Conservation (phyloP, 2,888 invertebrate species). For the Fabriciana adippe region DNA sequence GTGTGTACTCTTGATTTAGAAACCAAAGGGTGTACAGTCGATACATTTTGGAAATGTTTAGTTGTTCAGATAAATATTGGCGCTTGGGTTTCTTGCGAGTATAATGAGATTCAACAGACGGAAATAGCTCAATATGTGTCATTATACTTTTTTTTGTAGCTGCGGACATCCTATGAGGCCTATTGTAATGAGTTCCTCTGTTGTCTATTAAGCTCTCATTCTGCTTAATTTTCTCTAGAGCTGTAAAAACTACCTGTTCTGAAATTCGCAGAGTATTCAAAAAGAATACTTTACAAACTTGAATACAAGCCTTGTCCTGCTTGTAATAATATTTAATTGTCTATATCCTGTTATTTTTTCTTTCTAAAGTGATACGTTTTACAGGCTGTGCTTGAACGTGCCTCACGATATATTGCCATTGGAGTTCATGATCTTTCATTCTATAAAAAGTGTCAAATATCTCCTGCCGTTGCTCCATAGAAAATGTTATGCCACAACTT, state of each 20-base stretch:
- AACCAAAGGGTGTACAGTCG: too few relatives aligned
- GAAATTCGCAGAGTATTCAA: not conserved
- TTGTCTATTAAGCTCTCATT: constrained; percentile 4
- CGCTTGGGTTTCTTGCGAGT: not conserved
- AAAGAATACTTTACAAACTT: not conserved
- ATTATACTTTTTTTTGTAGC: constrained; percentile 4
- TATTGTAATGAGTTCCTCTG: constrained; percentile 13
- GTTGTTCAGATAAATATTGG: too few relatives aligned
- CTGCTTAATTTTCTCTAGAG: constrained; percentile 8
- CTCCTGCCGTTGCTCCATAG: not conserved
- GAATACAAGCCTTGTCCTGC: not conserved
- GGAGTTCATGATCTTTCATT: not conserved
- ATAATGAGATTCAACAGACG: constrained; percentile 9
- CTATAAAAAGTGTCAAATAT: not conserved
- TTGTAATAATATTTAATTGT: not conserved
- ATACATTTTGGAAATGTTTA: too few relatives aligned
- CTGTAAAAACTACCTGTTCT: constrained; percentile 12
- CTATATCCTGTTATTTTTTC: not conserved
- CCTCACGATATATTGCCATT: not conserved
- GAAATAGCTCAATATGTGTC: constrained; percentile 19
- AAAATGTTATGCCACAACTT: not conserved
- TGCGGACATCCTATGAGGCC: constrained; percentile 5
- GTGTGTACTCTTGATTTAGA: too few relatives aligned
- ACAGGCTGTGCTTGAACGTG: not conserved
- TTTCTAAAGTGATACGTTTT: not conserved